Evolutionary conservation across 2,113 vertebrate species (phyloP).

Genomic region (Onychostoma macrolepis): DNA sequence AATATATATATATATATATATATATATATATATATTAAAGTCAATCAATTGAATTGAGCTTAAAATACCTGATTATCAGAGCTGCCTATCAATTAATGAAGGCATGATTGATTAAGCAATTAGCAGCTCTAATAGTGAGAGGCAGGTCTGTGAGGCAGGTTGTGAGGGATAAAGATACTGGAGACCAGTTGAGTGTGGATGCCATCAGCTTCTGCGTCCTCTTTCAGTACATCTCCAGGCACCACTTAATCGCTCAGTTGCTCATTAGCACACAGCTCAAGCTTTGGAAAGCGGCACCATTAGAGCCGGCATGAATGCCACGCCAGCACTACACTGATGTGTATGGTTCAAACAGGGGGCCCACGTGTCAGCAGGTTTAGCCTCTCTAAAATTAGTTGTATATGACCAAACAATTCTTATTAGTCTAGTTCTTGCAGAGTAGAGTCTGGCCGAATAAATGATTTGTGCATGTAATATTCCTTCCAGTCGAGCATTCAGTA

Average conservation of each 20-base stretch:
- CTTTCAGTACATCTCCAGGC: slow-evolving; percentile 12
- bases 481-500: not conserved
- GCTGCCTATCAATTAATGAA: slow-evolving; percentile 10
- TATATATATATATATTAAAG: slow-evolving; percentile 5
- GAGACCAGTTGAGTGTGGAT: not conserved
- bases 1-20: too few relatives aligned
- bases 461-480: not conserved
- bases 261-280: slow-evolving; percentile 26
- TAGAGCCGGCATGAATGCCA: slow-evolving; percentile 70
- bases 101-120: slow-evolving; percentile 31
- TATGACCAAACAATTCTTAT: slow-evolving; percentile 9
- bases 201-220: slow-evolving; percentile 3
- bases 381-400: not conserved
- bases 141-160: not conserved
- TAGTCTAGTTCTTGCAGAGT: not conserved
- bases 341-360: slow-evolving; percentile 32
- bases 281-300: slow-evolving; percentile 36
- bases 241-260: slow-evolving; percentile 36
- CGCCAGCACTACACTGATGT: slow-evolving; percentile 67
- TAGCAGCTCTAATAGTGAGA: slow-evolving; percentile 3
- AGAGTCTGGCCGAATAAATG: not conserved
- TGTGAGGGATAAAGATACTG: slow-evolving; percentile 9
- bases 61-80: slow-evolving; percentile 25
- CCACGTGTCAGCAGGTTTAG: not conserved
- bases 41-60: slow-evolving; percentile 39